Base-by-base conservation (phyloP, 1,140 invertebrate genomes). In the Sesamia nonagrioides region DNA sequence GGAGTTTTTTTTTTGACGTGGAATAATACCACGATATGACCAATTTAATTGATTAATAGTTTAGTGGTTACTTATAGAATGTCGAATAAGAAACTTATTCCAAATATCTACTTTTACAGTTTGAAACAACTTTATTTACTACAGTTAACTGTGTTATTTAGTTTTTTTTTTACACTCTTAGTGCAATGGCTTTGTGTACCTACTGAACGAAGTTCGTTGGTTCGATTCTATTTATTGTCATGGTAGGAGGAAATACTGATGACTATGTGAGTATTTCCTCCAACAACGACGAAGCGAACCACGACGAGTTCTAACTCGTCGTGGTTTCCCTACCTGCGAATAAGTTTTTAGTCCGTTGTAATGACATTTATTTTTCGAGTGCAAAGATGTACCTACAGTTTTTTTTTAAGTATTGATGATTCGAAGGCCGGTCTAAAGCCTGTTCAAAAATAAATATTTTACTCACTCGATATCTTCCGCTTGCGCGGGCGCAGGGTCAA, bases 401-500 rank as follows among this genome's bases (percentile, higher is more conserved):
- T 27, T 35, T 33, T 15, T 60, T 13, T 27, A 6, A 11, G 15
- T 56, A 21, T 18, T 56, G 7, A 1, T 5, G 13, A 60, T 35
- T 1, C 15, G 56, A 60, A 60, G 56, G 56, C 56, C 56, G 40
- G 15, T 63, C 60, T 56, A 27, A 17, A 63, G 27, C 40, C 6
- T 9, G 6, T 66, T 42, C 37, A 42, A 66, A 63, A 42, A 66
- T 42, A 42, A 42, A 18, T 66, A 9, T 66, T n/a, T 66, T 66
- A 66, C 61, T 66, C 61, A 66, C 61, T 66, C 37, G 17, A 0
- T 50, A 33, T 69, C 50, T 42, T 77, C 54, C n/a, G 60, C 13
- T 13, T 58, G 68, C 21, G 68, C 50, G 17, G 37, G 73, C 66
- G 27, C 77, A 68, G 75, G 77, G 77, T 79, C 73, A 78, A 58